Evolutionary conservation across 2,113 vertebrate genomes (phyloP).

Genomic region (Nematolebias whitei): DNA sequence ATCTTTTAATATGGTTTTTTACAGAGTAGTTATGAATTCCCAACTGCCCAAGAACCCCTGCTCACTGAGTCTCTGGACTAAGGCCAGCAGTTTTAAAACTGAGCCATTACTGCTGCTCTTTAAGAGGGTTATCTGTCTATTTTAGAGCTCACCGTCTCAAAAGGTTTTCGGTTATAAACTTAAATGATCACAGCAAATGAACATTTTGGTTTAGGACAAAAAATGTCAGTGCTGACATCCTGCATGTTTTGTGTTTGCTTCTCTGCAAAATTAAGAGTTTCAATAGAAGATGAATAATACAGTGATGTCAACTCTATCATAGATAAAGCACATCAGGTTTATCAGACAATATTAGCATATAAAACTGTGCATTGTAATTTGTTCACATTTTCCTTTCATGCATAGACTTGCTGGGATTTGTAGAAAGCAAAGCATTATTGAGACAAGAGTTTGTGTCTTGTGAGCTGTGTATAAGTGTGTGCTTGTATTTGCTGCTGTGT

Average conservation of each 20-base stretch:
- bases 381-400: conserved; percentile 11
- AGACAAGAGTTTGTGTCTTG: conserved; percentile 12
- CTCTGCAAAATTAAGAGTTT: conserved; percentile 5
- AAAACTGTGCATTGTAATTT: conserved; percentile 41
- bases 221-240: conserved; percentile 2
- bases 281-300: conserved; percentile 23
- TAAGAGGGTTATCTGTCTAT: conserved; percentile 14
- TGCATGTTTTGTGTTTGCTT: conserved; percentile 10
- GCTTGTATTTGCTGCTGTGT: conserved; percentile 24
- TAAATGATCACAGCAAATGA: conserved; percentile 31
- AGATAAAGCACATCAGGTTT: conserved; percentile 26
- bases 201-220: neutral
- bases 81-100: conserved; percentile 37
- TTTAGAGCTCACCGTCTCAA: conserved; percentile 14
- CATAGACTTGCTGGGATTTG: conserved; percentile 45
- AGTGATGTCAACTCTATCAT: conserved; percentile 21
- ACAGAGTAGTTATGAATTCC: conserved; percentile 47
- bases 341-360: conserved; percentile 17
- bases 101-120: conserved; percentile 18
- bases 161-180: conserved; percentile 22
- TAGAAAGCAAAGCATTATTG: conserved; percentile 28
- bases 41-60: conserved; percentile 43
- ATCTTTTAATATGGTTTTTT: conserved; percentile 43
- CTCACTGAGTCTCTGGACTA: conserved; percentile 46
- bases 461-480: conserved; percentile 3